Evolutionary conservation across 2,888 invertebrate genomes (phyloP), one percentile per base, ranked within the genome.

Genomic region (Acrobasis consociella): DNA sequence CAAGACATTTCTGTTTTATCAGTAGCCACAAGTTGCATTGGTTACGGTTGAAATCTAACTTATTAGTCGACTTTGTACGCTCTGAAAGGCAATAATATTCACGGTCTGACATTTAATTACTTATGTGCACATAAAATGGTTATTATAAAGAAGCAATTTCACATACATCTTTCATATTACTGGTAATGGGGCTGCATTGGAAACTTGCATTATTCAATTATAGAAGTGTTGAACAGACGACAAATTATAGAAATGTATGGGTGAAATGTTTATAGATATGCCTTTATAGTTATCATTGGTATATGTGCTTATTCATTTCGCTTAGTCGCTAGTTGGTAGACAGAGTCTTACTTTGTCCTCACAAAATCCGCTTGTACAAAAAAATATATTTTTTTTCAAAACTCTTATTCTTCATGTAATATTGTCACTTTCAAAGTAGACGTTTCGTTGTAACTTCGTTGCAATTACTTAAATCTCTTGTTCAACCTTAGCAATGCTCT

Each of bases 141-240:
- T 52, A 52, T 52, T 52, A 52, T 52, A 52, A 52, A 22, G 52
- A 31, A 13, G 22, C 50, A 16, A 51, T 9, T 51, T 51, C 50
- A 22, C 64, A 66, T 66, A 63, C 62, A 65, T 66, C 66, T 66
- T 46, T 13, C n/a, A 46, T n/a, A 46, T 46, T 46, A 46, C 13
- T 51, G 50, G 17, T 17, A 22, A 13, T 15, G 16, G 17, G n/a
- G 15, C 17, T 2, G 15, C 13, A 52, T 52, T 52, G 52, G n/a
- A 37, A 52, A 31, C 31, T 31, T 22, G 52, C 31, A 31, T 46
- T 42, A 42, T 42, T 10, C 11, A 42, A 42, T 42, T 42, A 42
- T 42, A 11, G 11, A 42, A 42, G 42, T 10, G 42, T 11, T 42
- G 42, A 42, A 46, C 13, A 0, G 46, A 46, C 10, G 11, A 46